These are phyloP conservation scores for Petrocephalus sullivani DNA, from an alignment of 2,797 vertebrate genomes.

Conservation along the genomic window DNA sequence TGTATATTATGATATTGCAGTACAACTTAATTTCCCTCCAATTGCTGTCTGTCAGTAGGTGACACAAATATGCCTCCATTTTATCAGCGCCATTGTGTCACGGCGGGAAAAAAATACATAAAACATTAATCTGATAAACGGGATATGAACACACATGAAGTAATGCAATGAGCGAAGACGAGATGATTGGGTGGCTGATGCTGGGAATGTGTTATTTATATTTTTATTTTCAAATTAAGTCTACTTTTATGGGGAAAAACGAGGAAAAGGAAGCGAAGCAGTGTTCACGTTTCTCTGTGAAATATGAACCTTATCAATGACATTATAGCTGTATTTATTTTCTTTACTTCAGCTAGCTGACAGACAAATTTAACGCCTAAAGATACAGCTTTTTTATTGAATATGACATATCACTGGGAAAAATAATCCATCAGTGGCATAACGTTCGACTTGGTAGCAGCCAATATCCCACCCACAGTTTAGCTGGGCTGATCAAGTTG, in stretches of 20 bases:
- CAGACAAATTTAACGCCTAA: conserved; percentile 58
- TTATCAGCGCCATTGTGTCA: conserved; percentile 84
- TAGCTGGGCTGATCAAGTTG: conserved; percentile 45
- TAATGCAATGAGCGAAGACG: conserved; percentile 66
- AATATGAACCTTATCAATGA: conserved; percentile 50
- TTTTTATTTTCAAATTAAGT: conserved; percentile 38
- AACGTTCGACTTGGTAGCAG: conserved; percentile 36
- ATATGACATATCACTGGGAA: conserved; percentile 26
- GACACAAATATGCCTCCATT: conserved; percentile 88
- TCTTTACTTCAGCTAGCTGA: conserved; percentile 53
- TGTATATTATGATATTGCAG: conserved; percentile 78
- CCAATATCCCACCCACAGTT: conserved; percentile 51
- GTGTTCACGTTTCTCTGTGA: conserved; percentile 28
- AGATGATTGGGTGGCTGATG: conserved; percentile 60
- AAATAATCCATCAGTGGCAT: conserved; percentile 44
- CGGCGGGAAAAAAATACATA: conserved; percentile 58
- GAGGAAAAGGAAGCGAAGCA: conserved; percentile 24
- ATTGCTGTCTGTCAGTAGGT: conserved; percentile 90
- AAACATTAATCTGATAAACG: conserved; percentile 87
- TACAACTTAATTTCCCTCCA: conserved; percentile 94
- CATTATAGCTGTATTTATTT: conserved; percentile 57
- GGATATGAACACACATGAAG: conserved; percentile 70
- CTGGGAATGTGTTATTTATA: conserved; percentile 61
- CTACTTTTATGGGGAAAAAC: conserved; percentile 28
- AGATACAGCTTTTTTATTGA: conserved; percentile 40